Conservation (phyloP, 1,140 invertebrate genomes). For the Musca domestica region DNA sequence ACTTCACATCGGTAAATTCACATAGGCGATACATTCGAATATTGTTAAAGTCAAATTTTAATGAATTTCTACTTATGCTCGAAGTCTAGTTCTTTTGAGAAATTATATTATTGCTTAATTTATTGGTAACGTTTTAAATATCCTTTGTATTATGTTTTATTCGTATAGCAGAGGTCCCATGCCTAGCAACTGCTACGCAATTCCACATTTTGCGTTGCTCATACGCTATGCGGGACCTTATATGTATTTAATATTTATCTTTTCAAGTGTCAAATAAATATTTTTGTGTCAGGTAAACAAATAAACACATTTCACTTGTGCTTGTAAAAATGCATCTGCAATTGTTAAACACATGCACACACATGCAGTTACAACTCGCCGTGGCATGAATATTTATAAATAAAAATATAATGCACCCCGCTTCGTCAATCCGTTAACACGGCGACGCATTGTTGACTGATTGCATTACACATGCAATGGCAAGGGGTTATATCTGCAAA, state of each 20-base stretch:
- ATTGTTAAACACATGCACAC: too few species aligned
- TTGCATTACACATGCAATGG: too few species aligned
- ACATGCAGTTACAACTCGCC: too few species aligned
- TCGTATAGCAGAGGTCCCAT: neutral
- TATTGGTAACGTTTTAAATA: neutral
- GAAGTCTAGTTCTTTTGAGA: neutral
- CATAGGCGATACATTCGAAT: too few species aligned
- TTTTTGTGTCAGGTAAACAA: constrained; percentile 13
- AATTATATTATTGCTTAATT: neutral
- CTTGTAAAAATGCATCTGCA: too few species aligned
- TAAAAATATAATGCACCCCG: too few species aligned
- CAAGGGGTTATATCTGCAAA: too few species aligned
- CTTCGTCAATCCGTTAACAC: too few species aligned
- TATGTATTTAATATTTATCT: constrained; percentile 20
- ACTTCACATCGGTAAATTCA: too few species aligned
- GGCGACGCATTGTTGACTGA: too few species aligned
- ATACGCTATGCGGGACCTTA: neutral
- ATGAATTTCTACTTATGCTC: neutral
- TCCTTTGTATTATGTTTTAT: neutral
- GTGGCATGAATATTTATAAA: too few species aligned
- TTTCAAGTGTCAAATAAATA: constrained; percentile 23
- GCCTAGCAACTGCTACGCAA: neutral
- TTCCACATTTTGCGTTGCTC: neutral
- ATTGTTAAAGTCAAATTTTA: neutral
- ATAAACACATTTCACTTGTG: neutral